These are phyloP conservation scores for Rana temporaria DNA, from an alignment of 2,113 vertebrate genomes.

Conservation along the genomic window DNA sequence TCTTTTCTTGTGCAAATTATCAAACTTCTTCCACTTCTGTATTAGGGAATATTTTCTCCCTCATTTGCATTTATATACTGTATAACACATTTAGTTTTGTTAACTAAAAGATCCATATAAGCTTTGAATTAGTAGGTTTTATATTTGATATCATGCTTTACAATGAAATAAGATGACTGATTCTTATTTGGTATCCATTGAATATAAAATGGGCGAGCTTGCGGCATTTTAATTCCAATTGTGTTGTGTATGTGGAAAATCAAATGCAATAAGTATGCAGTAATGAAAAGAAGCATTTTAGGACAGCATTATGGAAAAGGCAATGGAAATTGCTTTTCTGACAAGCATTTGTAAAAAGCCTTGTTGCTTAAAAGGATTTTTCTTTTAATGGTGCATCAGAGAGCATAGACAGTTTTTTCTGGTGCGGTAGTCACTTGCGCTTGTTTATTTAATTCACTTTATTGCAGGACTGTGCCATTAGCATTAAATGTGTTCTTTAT, in stretches of 20 bases:
- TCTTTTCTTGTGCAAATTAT: no score
- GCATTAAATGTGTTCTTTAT: constrained; percentile 10
- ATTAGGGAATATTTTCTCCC: no score
- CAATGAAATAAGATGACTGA: neutral
- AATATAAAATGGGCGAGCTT: neutral
- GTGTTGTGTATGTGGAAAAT: constrained; percentile 28
- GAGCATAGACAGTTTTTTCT: constrained; percentile 27
- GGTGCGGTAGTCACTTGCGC: constrained; percentile 20
- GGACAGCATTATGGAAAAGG: constrained; percentile 31
- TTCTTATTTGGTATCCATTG: neutral
- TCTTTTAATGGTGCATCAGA: constrained; percentile 23
- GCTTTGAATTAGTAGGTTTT: neutral
- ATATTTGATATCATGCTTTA: neutral
- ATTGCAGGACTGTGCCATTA: neutral
- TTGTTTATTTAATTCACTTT: constrained; percentile 41
- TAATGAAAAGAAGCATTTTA: constrained; percentile 49
- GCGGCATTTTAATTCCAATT: constrained; percentile 31
- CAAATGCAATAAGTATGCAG: constrained; percentile 17
- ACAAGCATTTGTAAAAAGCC: constrained; percentile 40
- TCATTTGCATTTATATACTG: no score
- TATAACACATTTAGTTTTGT: neutral
- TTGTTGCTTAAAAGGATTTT: constrained; percentile 35
- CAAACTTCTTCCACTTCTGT: no score
- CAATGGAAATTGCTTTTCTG: constrained; percentile 42
- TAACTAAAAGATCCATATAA: neutral